Base-by-base conservation (phyloP, 2,888 invertebrate genomes). In the Sarcophaga caerulescens region DNA sequence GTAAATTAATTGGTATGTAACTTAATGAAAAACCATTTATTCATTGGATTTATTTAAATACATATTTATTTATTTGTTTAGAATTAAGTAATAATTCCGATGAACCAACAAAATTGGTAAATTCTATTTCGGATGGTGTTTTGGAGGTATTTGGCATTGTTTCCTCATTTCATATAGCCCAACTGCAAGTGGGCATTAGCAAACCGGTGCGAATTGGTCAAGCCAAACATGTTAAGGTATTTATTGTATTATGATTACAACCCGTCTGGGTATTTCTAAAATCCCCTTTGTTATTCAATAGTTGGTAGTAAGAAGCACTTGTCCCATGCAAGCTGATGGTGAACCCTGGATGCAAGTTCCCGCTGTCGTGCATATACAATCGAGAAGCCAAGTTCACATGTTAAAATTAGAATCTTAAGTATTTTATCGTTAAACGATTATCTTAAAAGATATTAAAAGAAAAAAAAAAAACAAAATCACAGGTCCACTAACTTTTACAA, bases 271-370 rank as follows among this genome's bases (percentile, higher is more conserved):
- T 52, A 19, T n/a, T 45, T 45, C 4, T 21, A 35, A 14, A 2
- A n/a, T 11, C 35, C 4, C 14, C 2, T 45, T 11, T 25, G 14
- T 62, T 57, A 63, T 3, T 83, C 81, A 77, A 11, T 68, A 93
- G 91, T 89, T 93, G 57, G 89, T 90, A 78, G 84, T 93, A 1
- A 92, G 90, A 69, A 94, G 94, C 89, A 93, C 95, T 74, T 98
- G 98, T 92, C 99, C 99, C 14, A 98, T 99, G 98, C 99, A 99
- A 94, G 98, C 99, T 70, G 99, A 99, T 92, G 99, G 99, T 0
- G 99, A 99, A 90, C 99, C 99, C 0, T 99, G 99, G 99, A 97
- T 98, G 96, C 99, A 99, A 92, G 96, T 97, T 1, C 97, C 99
- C 0, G 97, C 98, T 93, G 98, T 97, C 93, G 97, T 98, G 94